phyloP scores from a whole-genome alignment of 2,113 vertebrate species.

The Lethenteron camtschaticum region DNA sequence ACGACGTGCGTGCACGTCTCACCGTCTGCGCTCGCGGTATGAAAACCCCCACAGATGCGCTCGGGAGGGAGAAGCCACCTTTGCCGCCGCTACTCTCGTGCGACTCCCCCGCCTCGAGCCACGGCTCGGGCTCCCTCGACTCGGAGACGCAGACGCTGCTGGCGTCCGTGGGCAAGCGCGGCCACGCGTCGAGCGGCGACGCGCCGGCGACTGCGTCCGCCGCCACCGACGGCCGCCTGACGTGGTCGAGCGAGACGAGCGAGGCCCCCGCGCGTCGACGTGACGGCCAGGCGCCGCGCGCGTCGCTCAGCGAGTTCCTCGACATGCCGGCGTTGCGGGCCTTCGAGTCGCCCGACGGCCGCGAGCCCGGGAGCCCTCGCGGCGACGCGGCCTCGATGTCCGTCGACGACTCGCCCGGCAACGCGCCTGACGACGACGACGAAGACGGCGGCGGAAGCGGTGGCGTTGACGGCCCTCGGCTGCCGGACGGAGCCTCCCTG shows the following conservation, averaged over 20 bases:
- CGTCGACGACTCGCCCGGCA: neutral
- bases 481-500: conserved; percentile 25
- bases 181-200: conserved; percentile 20
- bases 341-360: neutral
- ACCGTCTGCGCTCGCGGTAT: too few species aligned
- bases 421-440: too few species aligned
- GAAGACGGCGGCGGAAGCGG: too few species aligned
- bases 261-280: too few species aligned
- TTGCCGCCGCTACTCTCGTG: too few species aligned
- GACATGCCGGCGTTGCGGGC: neutral
- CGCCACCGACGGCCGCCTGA: too few species aligned
- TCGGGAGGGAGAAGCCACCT: too few species aligned
- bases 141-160: conserved; percentile 17
- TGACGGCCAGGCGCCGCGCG: neutral
- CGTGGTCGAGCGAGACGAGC: too few species aligned
- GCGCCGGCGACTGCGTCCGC: conserved; percentile 13
- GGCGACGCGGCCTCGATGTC: neutral
- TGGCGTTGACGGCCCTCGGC: neutral
- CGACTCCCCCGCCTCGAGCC: too few species aligned
- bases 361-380: neutral
- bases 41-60: too few species aligned
- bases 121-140: too few species aligned
- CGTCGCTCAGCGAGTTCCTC: conserved; percentile 3
- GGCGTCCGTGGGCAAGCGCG: conserved; percentile 23
- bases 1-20: too few species aligned